Evolutionary conservation across 2,113 vertebrate genomes (phyloP), one percentile per base, ranked within the genome.

Genomic region (Pelecanoides urinatrix): DNA sequence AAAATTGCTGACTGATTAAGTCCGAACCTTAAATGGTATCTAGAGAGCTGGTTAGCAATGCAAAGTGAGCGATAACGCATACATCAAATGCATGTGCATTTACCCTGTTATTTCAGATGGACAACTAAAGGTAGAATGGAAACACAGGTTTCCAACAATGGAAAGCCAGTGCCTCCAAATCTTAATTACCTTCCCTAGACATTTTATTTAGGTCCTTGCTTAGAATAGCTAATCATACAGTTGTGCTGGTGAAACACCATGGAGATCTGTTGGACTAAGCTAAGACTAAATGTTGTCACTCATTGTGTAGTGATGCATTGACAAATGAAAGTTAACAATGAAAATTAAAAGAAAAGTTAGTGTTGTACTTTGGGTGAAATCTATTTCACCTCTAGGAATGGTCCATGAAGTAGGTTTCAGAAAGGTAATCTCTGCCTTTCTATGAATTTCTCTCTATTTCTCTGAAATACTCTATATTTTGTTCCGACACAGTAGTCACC

Each of bases 1-100:
- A 98, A 98, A 98, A 94, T 73, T 96, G 97, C 98, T 99, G 98
- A 98, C 98, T 98, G 98, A 99, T 99, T 99, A 99, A 97, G 98
- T 98, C 98, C 97, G 74, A 98, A 98, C 83, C 98, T 98, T 99
- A 99, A 99, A 98, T 96, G 98, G 97, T 98, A 98, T 92, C 98
- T 97, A 97, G 98, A 98, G 98, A 99, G 93, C 95, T 94, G 92
- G 98, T 98, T 98, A 98, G 97, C 97, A 98, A 98, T 98, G 98
- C 98, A 98, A 98, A 98, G 90, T 96, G 95, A 96, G 96, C 93
- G 89, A 95, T 97, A 97, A 98, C 96, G 86, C 92, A 97, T 97
- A 96, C 96, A 97, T 97, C 96, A 98, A 97, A 98, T 96, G 84
- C 92, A 86, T 40, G 47, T 97, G 82, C 70, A 77, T 79, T 76